Evolutionary conservation across 2,888 invertebrate genomes (phyloP).

Genomic region (Keiferia lycopersicella): DNA sequence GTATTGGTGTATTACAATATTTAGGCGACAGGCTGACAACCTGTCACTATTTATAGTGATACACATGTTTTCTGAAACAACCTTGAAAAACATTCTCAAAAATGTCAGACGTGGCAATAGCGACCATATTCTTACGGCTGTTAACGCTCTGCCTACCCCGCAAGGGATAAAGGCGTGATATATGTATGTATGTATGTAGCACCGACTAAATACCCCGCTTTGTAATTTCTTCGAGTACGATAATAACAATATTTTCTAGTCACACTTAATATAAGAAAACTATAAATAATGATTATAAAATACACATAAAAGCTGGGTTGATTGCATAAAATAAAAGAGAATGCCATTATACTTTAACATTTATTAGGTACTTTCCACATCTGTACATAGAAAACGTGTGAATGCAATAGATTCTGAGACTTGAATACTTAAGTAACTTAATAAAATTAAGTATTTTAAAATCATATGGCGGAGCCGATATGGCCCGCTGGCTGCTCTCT

Average conservation of each 20-base stretch:
- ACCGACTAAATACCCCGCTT: neutral
- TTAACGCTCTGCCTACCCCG: too few species aligned
- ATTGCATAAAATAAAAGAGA: neutral
- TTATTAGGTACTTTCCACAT: constrained; percentile 8
- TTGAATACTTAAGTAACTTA: neutral
- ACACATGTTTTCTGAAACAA: too few species aligned
- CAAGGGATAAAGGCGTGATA: too few species aligned
- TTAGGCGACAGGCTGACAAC: too few species aligned
- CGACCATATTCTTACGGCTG: too few species aligned
- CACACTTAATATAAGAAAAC: neutral
- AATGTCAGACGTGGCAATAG: too few species aligned
- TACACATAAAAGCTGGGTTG: neutral
- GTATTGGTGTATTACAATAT: too few species aligned
- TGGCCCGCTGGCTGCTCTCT: too few species aligned
- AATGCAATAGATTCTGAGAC: neutral
- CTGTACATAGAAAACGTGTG: constrained; percentile 15
- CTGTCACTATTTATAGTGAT: too few species aligned
- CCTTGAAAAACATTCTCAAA: too few species aligned
- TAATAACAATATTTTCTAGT: constrained; percentile 6
- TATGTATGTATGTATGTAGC: too few species aligned
- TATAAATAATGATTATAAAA: constrained; percentile 21
- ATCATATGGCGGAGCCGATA: too few species aligned
- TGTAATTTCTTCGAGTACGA: neutral
- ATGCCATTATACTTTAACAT: constrained; percentile 4
- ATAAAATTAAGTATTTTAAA: neutral